Base-by-base conservation (phyloP, 2,888 invertebrate species). In the Axea sp. region DNA sequence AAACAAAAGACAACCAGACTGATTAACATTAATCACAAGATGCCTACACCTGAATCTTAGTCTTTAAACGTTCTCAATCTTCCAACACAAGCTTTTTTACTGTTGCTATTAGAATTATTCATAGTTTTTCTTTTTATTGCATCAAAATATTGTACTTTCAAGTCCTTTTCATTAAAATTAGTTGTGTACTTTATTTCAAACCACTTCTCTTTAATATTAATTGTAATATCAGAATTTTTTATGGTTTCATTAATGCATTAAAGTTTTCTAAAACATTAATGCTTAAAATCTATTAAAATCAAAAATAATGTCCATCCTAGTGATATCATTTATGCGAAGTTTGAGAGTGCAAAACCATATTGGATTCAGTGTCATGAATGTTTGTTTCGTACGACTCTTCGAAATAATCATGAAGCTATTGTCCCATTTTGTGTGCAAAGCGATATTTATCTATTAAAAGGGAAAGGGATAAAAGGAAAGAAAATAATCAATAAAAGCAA, bases 1-100 rank as follows among this genome's bases (percentile, higher is more conserved):
- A 93, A 93, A 90, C 92, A 90, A 88, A 88, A 90, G 89, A 91
- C 90, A 91, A 91, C 88, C 90, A 89, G 86, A 87, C 86, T 87
- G 85, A 88, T 86, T 85, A 86, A 86, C 79, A 86, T 84, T 86
- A 85, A 84, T 83, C 81, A 77, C 76, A 80, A 84, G 85, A 86
- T 86, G 86, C 86, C 84, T 82, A 82, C 83, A 79, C 82, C 81
- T 80, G 80, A 78, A 78, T 69, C 78, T 62, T 76, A 57, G 67
- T 69, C 67, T 69, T 68, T 62, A 30, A 43, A 62, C 37, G 49
- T 80, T 82, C 81, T 83, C 81, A 81, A 82, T 77, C 76, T 79
- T 81, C 81, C 77, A 76, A 79, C 84, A 83, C 81, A 81, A 81
- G 80, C 79, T 24, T 24, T 7, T 7, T 24, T 24, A 24, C 1